phyloP scores from a whole-genome alignment of 2,797 vertebrate species.

The Etheostoma nigrum region DNA sequence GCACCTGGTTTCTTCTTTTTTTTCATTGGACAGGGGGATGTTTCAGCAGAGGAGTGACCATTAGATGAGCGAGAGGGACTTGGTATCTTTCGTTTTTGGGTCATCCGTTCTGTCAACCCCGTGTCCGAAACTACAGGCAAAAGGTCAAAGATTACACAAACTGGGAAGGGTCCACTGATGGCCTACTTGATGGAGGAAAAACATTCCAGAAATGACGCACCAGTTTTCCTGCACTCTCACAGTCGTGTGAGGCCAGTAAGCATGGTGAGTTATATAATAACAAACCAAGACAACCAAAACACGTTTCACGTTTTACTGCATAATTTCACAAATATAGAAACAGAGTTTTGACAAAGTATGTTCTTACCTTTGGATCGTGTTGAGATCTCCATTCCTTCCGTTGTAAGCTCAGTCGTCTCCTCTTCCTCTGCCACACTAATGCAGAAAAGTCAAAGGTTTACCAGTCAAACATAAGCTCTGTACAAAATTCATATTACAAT shows the following conservation, averaged over 20 bases:
- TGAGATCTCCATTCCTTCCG: slow-evolving; percentile 97
- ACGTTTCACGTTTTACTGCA: not conserved
- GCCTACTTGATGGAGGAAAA: slow-evolving; percentile 4
- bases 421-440: slow-evolving; percentile 93
- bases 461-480: slow-evolving; percentile 16
- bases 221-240: slow-evolving; percentile 4
- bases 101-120: slow-evolving; percentile 89
- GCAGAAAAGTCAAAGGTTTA: slow-evolving; percentile 59
- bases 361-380: slow-evolving; percentile 96
- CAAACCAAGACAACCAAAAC: slow-evolving; percentile 9
- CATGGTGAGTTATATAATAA: not conserved
- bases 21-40: slow-evolving; percentile 92
- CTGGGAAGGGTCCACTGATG: not conserved
- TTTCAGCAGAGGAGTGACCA: slow-evolving; percentile 94
- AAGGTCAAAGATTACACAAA: slow-evolving; percentile 44
- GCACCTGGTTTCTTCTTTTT: slow-evolving; percentile 99
- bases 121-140: slow-evolving; percentile 84
- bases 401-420: slow-evolving; percentile 89
- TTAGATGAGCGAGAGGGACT: slow-evolving; percentile 97
- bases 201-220: not conserved
- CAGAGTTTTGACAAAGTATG: slow-evolving; percentile 2
- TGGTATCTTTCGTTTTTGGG: slow-evolving; percentile 93
- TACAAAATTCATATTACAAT: not conserved
- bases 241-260: not conserved
- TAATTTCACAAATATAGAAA: not conserved